Percentiles rank a stretch among this genome's conserved stretches.
Conservation (phyloP, 2,797 vertebrate genomes). For the Ataeniobius toweri region DNA sequence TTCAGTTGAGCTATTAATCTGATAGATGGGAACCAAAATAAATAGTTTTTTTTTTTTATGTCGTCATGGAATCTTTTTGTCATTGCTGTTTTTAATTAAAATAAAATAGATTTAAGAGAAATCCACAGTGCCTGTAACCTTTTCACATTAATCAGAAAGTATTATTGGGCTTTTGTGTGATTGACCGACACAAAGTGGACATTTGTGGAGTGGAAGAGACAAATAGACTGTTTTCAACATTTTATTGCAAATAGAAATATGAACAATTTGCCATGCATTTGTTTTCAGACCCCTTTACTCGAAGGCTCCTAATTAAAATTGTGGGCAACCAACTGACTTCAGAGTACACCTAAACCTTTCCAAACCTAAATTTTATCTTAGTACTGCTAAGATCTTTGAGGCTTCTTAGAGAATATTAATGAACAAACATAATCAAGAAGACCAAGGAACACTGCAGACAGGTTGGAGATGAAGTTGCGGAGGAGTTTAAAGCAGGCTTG, state of each 20-base stretch:
- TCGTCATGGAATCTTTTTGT: background rate
- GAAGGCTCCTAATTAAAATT: background rate
- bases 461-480: background rate
- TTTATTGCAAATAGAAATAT: background rate
- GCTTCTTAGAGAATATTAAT: background rate
- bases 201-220: background rate
- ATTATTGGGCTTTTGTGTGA: background rate
- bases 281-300: background rate
- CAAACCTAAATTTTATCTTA: background rate
- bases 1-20: background rate
- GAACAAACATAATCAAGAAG: background rate
- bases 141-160: background rate
- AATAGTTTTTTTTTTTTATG: background rate
- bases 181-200: background rate
- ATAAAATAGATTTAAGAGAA: background rate
- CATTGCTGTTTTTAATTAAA: background rate
- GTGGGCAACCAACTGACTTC: background rate
- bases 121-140: background rate
- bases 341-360: background rate
- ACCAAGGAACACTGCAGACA: background rate
- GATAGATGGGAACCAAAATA: background rate
- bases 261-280: background rate
- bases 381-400: background rate
- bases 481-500: background rate
- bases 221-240: background rate